Percentiles rank a stretch among this genome's conserved stretches.
These are phyloP conservation scores for Zophobas atratus DNA, from an alignment of 1,140 invertebrate species.

Conservation along the genomic window DNA sequence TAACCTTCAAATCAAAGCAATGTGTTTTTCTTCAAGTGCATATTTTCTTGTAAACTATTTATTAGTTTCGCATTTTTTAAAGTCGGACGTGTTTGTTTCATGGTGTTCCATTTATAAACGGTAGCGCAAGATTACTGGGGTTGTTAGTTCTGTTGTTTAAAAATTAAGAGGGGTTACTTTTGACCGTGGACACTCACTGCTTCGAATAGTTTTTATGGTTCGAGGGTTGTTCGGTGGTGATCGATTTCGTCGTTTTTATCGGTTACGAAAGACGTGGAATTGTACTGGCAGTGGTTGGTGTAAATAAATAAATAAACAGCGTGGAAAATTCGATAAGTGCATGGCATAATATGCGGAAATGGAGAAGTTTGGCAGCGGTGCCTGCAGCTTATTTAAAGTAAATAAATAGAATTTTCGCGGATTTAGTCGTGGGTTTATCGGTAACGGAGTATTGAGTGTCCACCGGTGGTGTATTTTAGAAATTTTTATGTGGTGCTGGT, in stretches of 20 bases:
- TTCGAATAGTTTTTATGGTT: no score
- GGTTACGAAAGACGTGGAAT: not conserved
- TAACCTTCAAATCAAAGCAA: no score
- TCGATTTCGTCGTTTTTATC: no score
- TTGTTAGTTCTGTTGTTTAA: not conserved
- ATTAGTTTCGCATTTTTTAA: no score
- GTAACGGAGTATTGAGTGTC: constrained; percentile 1
- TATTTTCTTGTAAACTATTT: no score
- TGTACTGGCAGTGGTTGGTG: not conserved
- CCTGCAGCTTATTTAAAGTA: not conserved
- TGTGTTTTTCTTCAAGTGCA: no score
- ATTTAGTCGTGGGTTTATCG: not conserved
- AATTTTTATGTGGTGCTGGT: constrained; percentile 2
- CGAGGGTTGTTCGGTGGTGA: no score
- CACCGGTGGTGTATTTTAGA: not conserved
- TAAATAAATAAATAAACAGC: constrained; percentile 22
- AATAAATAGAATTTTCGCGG: not conserved
- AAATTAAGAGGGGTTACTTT: not conserved
- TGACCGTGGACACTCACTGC: not conserved
- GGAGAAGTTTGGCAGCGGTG: constrained; percentile 9
- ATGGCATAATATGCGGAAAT: not conserved
- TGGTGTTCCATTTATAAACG: no score
- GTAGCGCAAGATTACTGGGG: no score
- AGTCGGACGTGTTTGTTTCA: no score
- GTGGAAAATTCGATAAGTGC: constrained; percentile 6